phyloP scores from a whole-genome alignment of 1,140 invertebrate genomes.

The Drosophila bifasciata region DNA sequence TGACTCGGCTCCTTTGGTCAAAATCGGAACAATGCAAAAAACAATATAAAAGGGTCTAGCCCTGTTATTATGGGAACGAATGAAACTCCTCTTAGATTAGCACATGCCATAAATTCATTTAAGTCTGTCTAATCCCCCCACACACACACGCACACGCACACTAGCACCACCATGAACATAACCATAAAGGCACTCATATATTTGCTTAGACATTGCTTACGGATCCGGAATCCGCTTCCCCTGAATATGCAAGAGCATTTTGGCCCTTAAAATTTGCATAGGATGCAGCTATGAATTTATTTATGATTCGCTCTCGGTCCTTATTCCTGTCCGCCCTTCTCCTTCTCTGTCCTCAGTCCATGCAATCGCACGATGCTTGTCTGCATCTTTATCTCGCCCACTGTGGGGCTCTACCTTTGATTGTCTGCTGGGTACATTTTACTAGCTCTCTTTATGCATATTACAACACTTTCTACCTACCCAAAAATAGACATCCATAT shows the following conservation, averaged over 20 bases:
- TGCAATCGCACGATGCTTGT: constrained; percentile 3
- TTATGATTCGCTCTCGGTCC: constrained; percentile 58
- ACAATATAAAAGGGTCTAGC: no score
- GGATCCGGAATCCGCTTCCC: constrained; percentile 11
- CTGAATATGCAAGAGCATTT: constrained; percentile 24
- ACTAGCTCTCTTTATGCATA: constrained; percentile 15
- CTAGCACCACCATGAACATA: constrained; percentile 32
- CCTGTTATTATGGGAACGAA: neutral
- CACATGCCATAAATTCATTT: constrained; percentile 72
- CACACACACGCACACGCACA: constrained; percentile 15
- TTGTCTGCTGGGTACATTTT: constrained; percentile 39
- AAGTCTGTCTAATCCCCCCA: constrained; percentile 57
- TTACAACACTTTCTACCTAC: constrained; percentile 33
- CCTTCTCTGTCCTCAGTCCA: no score
- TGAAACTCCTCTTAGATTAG: constrained; percentile 56
- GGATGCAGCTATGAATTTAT: constrained; percentile 72
- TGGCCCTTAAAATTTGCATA: constrained; percentile 57
- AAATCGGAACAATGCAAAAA: no score
- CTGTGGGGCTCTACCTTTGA: constrained; percentile 7
- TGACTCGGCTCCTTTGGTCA: no score
- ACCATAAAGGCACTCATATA: constrained; percentile 40
- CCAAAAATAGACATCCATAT: constrained; percentile 23
- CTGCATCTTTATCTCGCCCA: constrained; percentile 12
- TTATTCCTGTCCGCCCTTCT: neutral
- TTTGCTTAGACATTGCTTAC: constrained; percentile 45